A percentile compares a stretch with the other conserved stretches of the same genome.
phyloP scores from a whole-genome alignment of 2,113 vertebrate species.

The Podarcis muralis region DNA sequence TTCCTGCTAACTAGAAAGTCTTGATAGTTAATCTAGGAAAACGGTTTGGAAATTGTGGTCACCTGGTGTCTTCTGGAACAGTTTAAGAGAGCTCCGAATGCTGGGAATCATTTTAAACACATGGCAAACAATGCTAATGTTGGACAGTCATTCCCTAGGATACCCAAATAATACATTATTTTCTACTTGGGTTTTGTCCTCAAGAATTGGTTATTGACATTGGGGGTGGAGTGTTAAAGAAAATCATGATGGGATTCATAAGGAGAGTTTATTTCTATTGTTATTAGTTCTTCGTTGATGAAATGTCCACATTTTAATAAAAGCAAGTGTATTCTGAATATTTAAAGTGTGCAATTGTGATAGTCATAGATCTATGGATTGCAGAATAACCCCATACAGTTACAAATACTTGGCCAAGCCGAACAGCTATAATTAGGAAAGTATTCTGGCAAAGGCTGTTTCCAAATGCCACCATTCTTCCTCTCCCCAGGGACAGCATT shows the following conservation, averaged over 20 bases:
- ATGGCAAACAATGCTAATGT: background rate
- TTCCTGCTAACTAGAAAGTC: background rate
- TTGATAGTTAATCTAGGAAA: background rate
- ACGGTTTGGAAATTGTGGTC: background rate
- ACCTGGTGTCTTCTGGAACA: background rate
- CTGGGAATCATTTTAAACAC: background rate
- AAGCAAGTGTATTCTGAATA: background rate
- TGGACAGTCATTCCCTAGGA: background rate
- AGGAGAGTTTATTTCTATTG: background rate
- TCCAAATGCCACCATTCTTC: conserved; percentile 38
- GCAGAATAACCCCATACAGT: conserved; percentile 24
- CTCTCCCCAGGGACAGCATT: conserved; percentile 57
- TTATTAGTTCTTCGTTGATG: background rate
- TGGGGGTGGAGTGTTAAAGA: background rate
- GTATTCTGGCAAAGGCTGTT: conserved; percentile 50
- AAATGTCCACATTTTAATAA: background rate
- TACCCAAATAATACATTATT: background rate
- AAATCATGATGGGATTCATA: background rate
- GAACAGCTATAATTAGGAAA: conserved; percentile 40
- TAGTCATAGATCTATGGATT: conserved; percentile 2
- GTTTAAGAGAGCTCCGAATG: background rate
- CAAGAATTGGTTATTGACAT: background rate
- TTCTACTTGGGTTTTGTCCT: background rate
- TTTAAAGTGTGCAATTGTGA: conserved; percentile 19
- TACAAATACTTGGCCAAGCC: conserved; percentile 24